Evolutionary conservation across 2,113 vertebrate species (phyloP).

Genomic region (Paralichthys olivaceus): DNA sequence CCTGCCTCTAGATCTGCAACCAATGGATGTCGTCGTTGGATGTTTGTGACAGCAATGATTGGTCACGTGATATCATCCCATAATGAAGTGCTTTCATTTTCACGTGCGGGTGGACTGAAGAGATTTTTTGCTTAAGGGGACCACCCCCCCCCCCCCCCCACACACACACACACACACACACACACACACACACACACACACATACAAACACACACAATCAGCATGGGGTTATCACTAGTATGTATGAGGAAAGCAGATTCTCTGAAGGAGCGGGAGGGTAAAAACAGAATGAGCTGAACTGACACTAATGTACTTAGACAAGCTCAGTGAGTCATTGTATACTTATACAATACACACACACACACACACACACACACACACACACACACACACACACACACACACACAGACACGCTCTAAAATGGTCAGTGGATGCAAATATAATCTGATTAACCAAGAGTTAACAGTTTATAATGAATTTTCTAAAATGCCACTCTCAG

Average conservation of each 20-base stretch:
- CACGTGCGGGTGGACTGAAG: conserved; percentile 24
- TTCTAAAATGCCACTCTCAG: conserved; percentile 53
- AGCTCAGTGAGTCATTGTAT: conserved; percentile 49
- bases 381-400: conserved; percentile 27
- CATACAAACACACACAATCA: conserved; percentile 1
- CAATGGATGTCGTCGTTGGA: conserved; percentile 42
- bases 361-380: conserved; percentile 19
- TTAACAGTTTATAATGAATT: conserved; percentile 50
- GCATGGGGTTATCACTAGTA: conserved; percentile 7
- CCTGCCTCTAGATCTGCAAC: conserved; percentile 19
- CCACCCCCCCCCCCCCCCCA: conserved; percentile 17
- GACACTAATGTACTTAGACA: conserved; percentile 62
- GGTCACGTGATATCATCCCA: conserved; percentile 25
- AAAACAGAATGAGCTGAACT: conserved; percentile 46
- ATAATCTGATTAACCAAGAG: conserved; percentile 27
- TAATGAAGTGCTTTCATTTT: conserved; percentile 16
- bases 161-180: conserved; percentile 14
- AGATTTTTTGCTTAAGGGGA: conserved; percentile 8
- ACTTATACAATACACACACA: conserved; percentile 29
- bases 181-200: conserved; percentile 25
- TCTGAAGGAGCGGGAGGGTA: conserved; percentile 10
- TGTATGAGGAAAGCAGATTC: conserved; percentile 44
- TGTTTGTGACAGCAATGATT: conserved; percentile 15
- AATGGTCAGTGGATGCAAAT: conserved; percentile 2
- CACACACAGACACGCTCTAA: conserved; percentile 16